Percentiles rank a stretch among this genome's conserved stretches.
These are phyloP conservation scores for Tenualosa thibaudeaui DNA, from an alignment of 2,797 vertebrate species.

Conservation along the genomic window DNA sequence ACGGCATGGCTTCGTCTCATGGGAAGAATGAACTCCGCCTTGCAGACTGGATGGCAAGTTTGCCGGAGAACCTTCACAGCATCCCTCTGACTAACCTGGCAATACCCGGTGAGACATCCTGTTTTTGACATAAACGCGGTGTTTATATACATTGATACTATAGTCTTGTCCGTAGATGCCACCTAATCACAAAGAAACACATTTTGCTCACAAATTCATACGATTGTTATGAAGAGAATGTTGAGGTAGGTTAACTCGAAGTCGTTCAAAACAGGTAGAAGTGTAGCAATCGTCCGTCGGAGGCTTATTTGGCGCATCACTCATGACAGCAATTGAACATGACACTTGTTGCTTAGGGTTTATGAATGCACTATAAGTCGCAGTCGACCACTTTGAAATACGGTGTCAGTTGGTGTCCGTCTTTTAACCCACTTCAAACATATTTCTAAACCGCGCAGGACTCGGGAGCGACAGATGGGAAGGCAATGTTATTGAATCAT, in stretches of 20 bases:
- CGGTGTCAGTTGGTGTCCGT: background rate
- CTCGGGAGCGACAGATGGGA: background rate
- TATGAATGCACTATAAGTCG: background rate
- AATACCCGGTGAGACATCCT: constrained; percentile 85
- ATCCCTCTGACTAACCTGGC: constrained; percentile 91
- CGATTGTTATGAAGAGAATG: background rate
- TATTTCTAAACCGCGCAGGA: background rate
- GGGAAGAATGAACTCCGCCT: constrained; percentile 86
- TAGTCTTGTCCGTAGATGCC: background rate
- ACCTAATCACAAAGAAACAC: background rate
- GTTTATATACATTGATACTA: too few species aligned
- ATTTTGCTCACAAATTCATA: background rate
- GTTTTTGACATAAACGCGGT: background rate
- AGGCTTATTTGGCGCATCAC: background rate
- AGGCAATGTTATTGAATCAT: constrained; percentile 10
- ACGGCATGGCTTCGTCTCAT: constrained; percentile 92
- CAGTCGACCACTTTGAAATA: background rate
- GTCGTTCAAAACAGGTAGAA: constrained; percentile 2
- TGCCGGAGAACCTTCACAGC: constrained; percentile 87
- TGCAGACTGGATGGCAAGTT: constrained; percentile 95
- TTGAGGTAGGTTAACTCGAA: background rate
- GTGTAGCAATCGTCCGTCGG: background rate
- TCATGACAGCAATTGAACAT: constrained; percentile 45
- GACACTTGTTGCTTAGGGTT: constrained; percentile 70
- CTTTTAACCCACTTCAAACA: background rate